phyloP scores from a whole-genome alignment of 1,140 invertebrate species.

The Stegodyphus dumicola region DNA sequence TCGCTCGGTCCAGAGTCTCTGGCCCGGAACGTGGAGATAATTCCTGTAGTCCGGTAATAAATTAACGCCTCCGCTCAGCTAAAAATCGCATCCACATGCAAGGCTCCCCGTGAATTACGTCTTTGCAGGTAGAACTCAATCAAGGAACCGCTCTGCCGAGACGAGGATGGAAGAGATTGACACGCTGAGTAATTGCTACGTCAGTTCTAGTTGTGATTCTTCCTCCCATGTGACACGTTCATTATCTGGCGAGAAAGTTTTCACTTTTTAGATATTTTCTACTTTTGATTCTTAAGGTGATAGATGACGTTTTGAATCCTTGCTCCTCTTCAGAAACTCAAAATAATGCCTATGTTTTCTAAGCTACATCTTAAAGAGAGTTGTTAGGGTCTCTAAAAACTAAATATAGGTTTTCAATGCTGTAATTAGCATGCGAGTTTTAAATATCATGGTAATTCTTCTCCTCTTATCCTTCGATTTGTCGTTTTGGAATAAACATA shows the following conservation, averaged over 20 bases:
- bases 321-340: background rate
- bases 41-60: constrained; percentile 34
- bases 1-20: background rate
- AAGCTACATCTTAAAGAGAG: too few relatives aligned
- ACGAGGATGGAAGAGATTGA: constrained; percentile 37
- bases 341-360: too few relatives aligned
- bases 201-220: background rate
- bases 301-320: background rate
- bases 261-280: background rate
- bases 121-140: constrained; percentile 39
- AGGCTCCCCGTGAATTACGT: constrained; percentile 36
- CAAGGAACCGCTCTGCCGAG: constrained; percentile 23
- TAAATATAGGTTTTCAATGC: too few relatives aligned
- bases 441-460: too few relatives aligned
- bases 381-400: too few relatives aligned
- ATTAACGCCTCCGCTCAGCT: constrained; percentile 37
- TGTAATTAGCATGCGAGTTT: too few relatives aligned
- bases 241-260: background rate
- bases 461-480: too few relatives aligned
- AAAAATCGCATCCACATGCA: constrained; percentile 16
- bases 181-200: constrained; percentile 3
- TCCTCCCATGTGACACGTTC: too few relatives aligned
- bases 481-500: too few relatives aligned
- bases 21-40: constrained; percentile 45
- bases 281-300: background rate